Percentiles rank a stretch among this genome's conserved stretches.
These are phyloP conservation scores for Mastomys coucha DNA, from an alignment of 2,113 vertebrate genomes.

Conservation along the genomic window DNA sequence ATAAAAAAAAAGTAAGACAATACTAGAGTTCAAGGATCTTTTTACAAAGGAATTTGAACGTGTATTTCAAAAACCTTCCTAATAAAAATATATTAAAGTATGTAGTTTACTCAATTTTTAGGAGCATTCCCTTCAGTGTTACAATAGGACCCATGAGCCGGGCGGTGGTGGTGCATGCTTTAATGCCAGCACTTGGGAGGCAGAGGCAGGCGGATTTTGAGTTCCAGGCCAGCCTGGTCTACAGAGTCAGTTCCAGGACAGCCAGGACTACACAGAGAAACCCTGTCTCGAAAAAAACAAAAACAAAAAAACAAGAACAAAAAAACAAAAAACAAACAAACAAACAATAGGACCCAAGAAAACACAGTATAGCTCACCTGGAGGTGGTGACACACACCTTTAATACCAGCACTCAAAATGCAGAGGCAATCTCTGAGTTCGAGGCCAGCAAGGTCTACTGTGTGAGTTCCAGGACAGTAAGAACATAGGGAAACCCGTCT, in stretches of 20 bases:
- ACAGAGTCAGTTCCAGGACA: too few relatives aligned
- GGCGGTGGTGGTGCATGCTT: too few relatives aligned
- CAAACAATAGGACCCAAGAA: conserved; percentile 34
- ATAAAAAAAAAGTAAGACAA: conserved; percentile 27
- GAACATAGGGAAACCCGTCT: neutral
- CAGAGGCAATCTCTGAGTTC: neutral
- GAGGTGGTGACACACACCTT: neutral
- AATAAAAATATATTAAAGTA: conserved; percentile 55
- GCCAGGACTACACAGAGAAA: too few relatives aligned
- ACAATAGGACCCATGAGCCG: conserved; percentile 27
- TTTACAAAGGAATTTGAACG: conserved; percentile 30
- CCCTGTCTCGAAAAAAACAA: too few relatives aligned
- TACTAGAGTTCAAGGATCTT: neutral
- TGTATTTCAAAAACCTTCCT: conserved; percentile 24
- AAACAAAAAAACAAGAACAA: too few relatives aligned
- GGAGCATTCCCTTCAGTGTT: conserved; percentile 23
- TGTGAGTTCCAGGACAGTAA: neutral
- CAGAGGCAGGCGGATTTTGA: too few relatives aligned
- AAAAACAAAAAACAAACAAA: too few relatives aligned
- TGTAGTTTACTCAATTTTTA: conserved; percentile 55
- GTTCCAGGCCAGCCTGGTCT: too few relatives aligned
- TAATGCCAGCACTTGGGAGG: too few relatives aligned
- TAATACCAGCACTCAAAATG: neutral
- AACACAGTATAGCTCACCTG: neutral
- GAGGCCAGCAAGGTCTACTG: neutral